Conservation (phyloP, 1,140 invertebrate genomes). For the Dinoponera quadriceps region DNA sequence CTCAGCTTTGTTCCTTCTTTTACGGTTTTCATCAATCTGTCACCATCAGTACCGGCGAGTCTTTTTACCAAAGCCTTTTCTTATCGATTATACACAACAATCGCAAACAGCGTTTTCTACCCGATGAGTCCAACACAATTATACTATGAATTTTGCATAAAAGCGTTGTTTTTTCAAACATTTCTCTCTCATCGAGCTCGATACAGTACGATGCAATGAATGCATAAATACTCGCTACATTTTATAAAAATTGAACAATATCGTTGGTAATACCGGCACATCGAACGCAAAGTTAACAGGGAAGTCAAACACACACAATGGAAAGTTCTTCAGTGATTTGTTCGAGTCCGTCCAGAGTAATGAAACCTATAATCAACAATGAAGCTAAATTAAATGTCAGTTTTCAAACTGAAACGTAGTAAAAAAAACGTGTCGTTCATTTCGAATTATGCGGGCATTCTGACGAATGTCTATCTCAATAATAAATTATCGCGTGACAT, state of each 20-base stretch:
- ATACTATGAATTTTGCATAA: too few relatives aligned
- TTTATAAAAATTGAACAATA: background rate
- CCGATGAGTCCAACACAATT: too few relatives aligned
- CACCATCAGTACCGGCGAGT: conserved; percentile 14
- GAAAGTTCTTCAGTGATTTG: too few relatives aligned
- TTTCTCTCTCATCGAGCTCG: too few relatives aligned
- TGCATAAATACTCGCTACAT: too few relatives aligned
- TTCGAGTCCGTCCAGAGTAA: background rate
- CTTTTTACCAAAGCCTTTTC: background rate
- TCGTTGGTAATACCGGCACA: background rate
- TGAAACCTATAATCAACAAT: background rate
- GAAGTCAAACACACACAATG: background rate
- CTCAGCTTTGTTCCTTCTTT: conserved; percentile 20
- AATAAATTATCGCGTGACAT: background rate
- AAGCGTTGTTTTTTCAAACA: background rate
- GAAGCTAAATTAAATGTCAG: conserved; percentile 8
- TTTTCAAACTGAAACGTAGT: conserved; percentile 16
- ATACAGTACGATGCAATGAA: too few relatives aligned
- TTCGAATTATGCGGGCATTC: background rate
- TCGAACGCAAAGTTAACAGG: background rate
- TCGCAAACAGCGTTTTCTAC: too few relatives aligned
- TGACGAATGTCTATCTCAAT: background rate
- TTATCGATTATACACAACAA: too few relatives aligned
- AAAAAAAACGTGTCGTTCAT: background rate
- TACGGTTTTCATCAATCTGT: conserved; percentile 5